Conservation (phyloP, 1,140 invertebrate species). For the Venturia canescens region DNA sequence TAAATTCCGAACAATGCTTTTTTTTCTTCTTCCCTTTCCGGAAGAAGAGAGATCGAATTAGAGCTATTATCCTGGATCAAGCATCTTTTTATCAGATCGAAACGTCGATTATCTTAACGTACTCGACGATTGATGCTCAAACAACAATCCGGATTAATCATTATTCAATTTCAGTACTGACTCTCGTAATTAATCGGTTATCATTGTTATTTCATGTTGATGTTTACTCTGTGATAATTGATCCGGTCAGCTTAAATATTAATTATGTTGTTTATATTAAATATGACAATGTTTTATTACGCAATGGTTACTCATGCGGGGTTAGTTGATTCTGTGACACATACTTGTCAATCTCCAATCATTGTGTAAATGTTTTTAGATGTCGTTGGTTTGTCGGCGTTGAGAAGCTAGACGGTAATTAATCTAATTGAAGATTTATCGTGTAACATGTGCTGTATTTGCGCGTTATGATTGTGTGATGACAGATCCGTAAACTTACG, state of each 20-base stretch:
- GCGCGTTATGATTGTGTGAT: neutral
- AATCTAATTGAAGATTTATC: slow-evolving; percentile 6
- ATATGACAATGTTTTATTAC: too few species aligned
- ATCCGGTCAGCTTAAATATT: too few species aligned
- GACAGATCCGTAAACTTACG: neutral
- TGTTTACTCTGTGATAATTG: too few species aligned
- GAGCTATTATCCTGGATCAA: neutral
- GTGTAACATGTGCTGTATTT: neutral
- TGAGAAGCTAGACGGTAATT: neutral
- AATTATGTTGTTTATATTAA: too few species aligned
- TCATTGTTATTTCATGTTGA: neutral
- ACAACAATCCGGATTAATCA: neutral
- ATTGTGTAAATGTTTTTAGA: neutral
- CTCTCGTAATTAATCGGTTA: neutral
- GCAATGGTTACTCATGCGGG: too few species aligned
- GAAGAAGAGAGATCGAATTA: slow-evolving; percentile 4
- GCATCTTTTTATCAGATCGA: neutral
- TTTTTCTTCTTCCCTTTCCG: neutral
- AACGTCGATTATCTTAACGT: slow-evolving; percentile 8
- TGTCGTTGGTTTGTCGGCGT: neutral
- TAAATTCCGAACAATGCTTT: neutral
- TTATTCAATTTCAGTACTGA: neutral
- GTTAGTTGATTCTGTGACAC: neutral
- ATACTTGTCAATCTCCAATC: neutral
- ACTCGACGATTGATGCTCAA: neutral